Base-by-base conservation (phyloP, 1,140 invertebrate species). In the Antheraea pernyi region DNA sequence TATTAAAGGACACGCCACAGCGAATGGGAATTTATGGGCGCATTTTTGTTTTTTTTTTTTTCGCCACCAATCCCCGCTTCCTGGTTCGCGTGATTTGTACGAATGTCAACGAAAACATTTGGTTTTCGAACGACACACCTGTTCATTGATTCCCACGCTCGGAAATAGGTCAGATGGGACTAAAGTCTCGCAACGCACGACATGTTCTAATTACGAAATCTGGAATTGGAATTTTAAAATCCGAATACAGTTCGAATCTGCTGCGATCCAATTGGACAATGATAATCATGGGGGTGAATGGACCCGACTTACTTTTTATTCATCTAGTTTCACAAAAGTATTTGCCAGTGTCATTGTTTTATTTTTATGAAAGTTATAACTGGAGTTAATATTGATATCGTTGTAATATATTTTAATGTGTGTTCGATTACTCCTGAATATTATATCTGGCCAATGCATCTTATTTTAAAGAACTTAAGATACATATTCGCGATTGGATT, bases 111-210 rank as follows among this genome's bases (percentile, higher is more conserved):
- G 36, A 76, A 67, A 69, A 74, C 74, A 77, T 76, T 78, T 76
- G 75, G 78, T 73, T 78, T 80, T 73, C 48, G 68, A 74, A 71
- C 69, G 69, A 73, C 85, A 73, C 85, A 87, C 85, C 85, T 87
- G 85, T 85, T 80, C 42, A n/a, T 36, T 19, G 9, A 75, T 85
- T 87, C 85, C 83, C 85, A 87, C 84, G 84, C 30, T 61, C 30
- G 19, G 61, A 48, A 65, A 19, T 48, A 42, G 64, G 64, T 65
- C 72, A 71, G 53, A 58, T 19, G 68, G 58, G 62, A 72, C 61
- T 62, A 30, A 61, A 48, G 59, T 70, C 61, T 48, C 71, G 53
- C 16, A 48, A 69, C 68, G 69, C 76, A 79, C 39, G 39, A 42
- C 73, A 74, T 79, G 79, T 79, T 73, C 73, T 68, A 75, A 79